These are phyloP conservation scores for Heteromormyrus szaboi DNA, from an alignment of 2,797 vertebrate species.

Conservation along the genomic window DNA sequence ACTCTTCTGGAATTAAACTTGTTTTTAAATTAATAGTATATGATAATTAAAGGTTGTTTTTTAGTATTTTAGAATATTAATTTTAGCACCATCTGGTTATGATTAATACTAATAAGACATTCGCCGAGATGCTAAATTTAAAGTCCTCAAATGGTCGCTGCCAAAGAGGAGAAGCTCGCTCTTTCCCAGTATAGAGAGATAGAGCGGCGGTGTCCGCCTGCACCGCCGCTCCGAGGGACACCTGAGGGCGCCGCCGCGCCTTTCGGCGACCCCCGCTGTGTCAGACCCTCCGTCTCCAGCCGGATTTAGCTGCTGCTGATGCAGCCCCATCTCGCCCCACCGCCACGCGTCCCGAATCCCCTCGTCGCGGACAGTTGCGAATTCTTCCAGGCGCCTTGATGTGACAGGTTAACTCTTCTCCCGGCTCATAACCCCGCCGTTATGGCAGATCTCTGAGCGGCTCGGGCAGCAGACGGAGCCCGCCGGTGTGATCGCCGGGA, in stretches of 20 bases:
- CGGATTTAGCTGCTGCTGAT: slow-evolving; percentile 56
- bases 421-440: background rate
- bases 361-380: background rate
- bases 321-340: slow-evolving; percentile 58
- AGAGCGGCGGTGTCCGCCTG: background rate
- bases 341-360: background rate
- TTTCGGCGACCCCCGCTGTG: slow-evolving; percentile 25
- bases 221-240: background rate
- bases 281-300: slow-evolving; percentile 63
- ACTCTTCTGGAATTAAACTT: background rate
- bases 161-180: background rate
- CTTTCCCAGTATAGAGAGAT: background rate
- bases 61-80: background rate
- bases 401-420: background rate
- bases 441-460: background rate
- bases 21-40: background rate
- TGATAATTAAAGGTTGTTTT: background rate
- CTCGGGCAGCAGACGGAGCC: background rate
- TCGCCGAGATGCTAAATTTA: background rate
- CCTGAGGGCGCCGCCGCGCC: background rate
- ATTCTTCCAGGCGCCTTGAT: background rate
- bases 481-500: background rate
- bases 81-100: background rate
- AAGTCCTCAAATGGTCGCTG: background rate
- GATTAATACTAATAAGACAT: background rate